phyloP scores from a whole-genome alignment of 2,113 vertebrate species.

The Silurus meridionalis region DNA sequence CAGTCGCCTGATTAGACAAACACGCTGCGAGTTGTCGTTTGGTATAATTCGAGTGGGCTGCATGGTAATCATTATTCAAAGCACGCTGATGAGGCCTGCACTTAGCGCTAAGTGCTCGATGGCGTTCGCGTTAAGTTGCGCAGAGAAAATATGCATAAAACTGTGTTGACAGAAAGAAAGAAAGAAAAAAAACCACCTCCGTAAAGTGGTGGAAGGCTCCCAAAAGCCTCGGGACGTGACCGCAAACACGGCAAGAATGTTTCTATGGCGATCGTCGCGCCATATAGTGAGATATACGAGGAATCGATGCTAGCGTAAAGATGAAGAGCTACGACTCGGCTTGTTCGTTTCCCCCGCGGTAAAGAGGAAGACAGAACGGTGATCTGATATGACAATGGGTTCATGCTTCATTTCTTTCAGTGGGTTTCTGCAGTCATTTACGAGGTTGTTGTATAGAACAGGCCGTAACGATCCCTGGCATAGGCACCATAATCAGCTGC shows the following conservation, averaged over 20 bases:
- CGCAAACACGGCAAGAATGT: background rate
- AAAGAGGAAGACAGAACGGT: background rate
- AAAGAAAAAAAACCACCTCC: background rate
- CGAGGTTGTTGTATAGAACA: slow-evolving; percentile 9
- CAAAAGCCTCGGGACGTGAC: background rate
- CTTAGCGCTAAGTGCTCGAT: slow-evolving; percentile 65
- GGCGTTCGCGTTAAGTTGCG: slow-evolving; percentile 65
- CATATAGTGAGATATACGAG: too few relatives aligned
- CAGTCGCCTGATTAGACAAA: slow-evolving; percentile 29
- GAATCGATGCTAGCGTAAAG: background rate
- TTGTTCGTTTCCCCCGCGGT: background rate
- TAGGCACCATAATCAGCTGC: background rate
- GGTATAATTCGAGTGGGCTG: slow-evolving; percentile 59
- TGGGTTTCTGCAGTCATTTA: slow-evolving; percentile 17
- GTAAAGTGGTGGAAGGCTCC: background rate
- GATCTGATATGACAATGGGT: background rate
- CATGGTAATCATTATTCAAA: slow-evolving; percentile 64
- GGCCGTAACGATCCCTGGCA: slow-evolving; percentile 7
- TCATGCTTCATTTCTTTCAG: slow-evolving; percentile 17
- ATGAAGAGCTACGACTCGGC: background rate
- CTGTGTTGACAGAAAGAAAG: background rate
- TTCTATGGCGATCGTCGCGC: background rate
- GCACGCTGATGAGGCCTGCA: slow-evolving; percentile 64
- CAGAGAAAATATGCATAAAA: slow-evolving; percentile 65
- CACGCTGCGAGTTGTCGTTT: slow-evolving; percentile 46